phyloP scores from a whole-genome alignment of 2,113 vertebrate species.

The Penelope pileata region DNA sequence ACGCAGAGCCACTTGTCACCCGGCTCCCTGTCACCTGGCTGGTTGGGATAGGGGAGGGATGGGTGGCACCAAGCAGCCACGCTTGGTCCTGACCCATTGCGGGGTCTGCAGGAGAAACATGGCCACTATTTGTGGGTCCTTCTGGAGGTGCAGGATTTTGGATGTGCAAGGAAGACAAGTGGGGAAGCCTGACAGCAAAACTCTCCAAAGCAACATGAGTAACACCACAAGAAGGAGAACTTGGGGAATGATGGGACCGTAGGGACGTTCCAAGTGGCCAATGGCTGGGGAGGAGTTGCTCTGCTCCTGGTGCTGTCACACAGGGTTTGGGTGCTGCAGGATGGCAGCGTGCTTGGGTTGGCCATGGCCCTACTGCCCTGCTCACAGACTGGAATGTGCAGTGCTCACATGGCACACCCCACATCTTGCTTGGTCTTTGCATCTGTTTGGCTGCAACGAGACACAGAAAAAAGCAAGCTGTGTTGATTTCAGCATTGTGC shows the following conservation, averaged over 20 bases:
- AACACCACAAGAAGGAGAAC: background rate
- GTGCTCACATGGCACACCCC: accelerated
- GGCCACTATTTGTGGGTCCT: background rate
- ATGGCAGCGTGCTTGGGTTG: too few species aligned
- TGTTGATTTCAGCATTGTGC: background rate
- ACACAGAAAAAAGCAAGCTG: background rate
- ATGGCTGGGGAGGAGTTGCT: background rate
- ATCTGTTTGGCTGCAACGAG: background rate
- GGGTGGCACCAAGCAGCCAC: background rate
- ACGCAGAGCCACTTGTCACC: background rate
- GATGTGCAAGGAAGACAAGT: background rate
- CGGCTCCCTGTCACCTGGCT: background rate
- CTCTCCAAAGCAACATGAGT: background rate
- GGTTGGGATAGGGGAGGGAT: background rate
- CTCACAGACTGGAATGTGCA: too few species aligned
- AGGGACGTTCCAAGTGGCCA: background rate
- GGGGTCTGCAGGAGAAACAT: background rate
- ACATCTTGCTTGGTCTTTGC: background rate
- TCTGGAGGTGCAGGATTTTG: background rate
- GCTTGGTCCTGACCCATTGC: background rate
- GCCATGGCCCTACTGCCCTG: background rate
- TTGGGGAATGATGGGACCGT: background rate
- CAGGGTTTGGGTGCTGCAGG: background rate
- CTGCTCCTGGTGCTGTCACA: background rate
- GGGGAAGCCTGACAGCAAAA: background rate